Evolutionary conservation across 2,888 invertebrate species (phyloP).

Genomic region (Stegophylla sp.): DNA sequence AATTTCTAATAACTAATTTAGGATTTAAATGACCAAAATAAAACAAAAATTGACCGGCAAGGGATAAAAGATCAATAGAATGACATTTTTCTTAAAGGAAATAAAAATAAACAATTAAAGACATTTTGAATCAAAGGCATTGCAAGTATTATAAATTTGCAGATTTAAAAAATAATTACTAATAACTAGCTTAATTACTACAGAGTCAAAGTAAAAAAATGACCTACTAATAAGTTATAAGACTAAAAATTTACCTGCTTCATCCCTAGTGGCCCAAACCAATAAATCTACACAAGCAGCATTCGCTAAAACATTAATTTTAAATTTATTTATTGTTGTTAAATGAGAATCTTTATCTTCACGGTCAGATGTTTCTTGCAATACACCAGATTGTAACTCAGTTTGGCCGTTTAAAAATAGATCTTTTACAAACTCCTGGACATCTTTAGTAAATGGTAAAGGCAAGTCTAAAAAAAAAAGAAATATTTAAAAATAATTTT

Average conservation of each 20-base stretch:
- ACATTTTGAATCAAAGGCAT: no score
- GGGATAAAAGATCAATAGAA: no score
- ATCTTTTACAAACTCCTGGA: conserved; percentile 86
- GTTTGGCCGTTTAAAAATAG: conserved; percentile 92
- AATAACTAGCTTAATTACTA: no score
- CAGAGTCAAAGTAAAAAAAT: no score
- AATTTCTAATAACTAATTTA: neutral
- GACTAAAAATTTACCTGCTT: conserved; percentile 75
- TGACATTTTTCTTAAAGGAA: no score
- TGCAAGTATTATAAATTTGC: no score
- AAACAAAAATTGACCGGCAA: no score
- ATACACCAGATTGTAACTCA: conserved; percentile 80
- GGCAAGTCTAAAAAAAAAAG: conserved; percentile 73
- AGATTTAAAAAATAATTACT: no score
- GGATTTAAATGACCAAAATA: conserved; percentile 1
- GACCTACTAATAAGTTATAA: conserved; percentile 15
- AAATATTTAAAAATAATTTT: conserved; percentile 21
- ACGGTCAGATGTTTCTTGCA: conserved; percentile 83
- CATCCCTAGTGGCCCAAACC: conserved; percentile 97
- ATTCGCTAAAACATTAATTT: conserved; percentile 94
- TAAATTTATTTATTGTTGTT: conserved; percentile 85
- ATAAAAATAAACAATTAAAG: no score
- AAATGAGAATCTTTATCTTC: conserved; percentile 83
- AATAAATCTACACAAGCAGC: conserved; percentile 96
- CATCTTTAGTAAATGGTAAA: conserved; percentile 88